These are phyloP conservation scores for Hirtodrosophila cameraria DNA, from an alignment of 2,888 invertebrate species.

Conservation along the genomic window DNA sequence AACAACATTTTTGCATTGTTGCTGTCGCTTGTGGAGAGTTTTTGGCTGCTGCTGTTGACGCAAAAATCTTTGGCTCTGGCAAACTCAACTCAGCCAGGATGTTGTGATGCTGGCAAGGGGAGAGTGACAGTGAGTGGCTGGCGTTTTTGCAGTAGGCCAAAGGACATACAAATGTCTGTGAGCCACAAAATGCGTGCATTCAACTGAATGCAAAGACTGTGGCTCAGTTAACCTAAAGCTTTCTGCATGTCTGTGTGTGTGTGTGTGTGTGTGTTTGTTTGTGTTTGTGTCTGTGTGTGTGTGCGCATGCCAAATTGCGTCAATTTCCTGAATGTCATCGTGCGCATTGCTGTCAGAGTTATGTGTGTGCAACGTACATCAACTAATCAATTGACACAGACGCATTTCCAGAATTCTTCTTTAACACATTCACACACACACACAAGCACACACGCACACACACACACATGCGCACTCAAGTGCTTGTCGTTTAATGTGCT, in stretches of 20 bases:
- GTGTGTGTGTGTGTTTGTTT: background rate
- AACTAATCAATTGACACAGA: constrained; percentile 49
- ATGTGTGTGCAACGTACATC: constrained; percentile 47
- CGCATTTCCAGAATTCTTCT: constrained; percentile 34
- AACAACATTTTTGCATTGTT: constrained; percentile 55
- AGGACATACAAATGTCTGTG: constrained; percentile 41
- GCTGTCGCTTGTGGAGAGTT: constrained; percentile 58
- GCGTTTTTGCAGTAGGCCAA: background rate
- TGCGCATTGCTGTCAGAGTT: constrained; percentile 22
- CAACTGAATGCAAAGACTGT: constrained; percentile 52
- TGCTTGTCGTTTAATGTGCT: constrained; percentile 60
- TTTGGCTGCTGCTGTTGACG: constrained; percentile 66
- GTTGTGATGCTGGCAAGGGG: background rate
- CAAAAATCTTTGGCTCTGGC: constrained; percentile 55
- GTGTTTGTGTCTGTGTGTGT: constrained; percentile 10
- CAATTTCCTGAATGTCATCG: constrained; percentile 62
- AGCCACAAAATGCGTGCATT: constrained; percentile 68
- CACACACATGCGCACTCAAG: constrained; percentile 6
- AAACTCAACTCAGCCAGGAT: constrained; percentile 26
- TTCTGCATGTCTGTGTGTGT: background rate
- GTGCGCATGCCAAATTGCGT: constrained; percentile 59
- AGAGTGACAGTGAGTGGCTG: background rate
- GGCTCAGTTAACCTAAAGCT: constrained; percentile 22
- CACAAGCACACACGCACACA: background rate
- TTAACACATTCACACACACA: constrained; percentile 28